Conservation (phyloP, 1,140 invertebrate genomes). For the Nasonia longicornis region DNA sequence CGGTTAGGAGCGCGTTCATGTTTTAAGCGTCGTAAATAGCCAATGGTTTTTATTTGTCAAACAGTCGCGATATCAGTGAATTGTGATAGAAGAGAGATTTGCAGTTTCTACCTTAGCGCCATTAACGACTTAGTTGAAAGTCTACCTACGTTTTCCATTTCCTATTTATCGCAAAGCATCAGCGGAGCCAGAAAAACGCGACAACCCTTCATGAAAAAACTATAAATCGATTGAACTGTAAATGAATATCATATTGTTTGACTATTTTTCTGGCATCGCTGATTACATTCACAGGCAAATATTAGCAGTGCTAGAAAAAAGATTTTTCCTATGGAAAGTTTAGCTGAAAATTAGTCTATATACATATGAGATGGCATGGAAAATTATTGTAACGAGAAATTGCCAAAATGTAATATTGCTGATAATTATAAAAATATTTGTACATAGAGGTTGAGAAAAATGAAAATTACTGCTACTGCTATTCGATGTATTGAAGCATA, state of each 20-base stretch:
- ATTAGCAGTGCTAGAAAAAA: constrained; percentile 43
- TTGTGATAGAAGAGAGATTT: constrained; percentile 44
- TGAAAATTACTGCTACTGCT: constrained; percentile 38
- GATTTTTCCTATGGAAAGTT: constrained; percentile 45
- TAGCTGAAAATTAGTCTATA: constrained; percentile 35
- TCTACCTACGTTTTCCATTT: constrained; percentile 14
- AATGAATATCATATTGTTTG: constrained; percentile 39
- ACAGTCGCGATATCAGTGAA: constrained; percentile 40
- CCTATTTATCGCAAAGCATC: constrained; percentile 18
- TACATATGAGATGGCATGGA: not conserved
- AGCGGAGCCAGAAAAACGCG: not conserved
- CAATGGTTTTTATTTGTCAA: constrained; percentile 36
- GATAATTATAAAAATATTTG: constrained; percentile 16
- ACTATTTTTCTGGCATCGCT: constrained; percentile 37
- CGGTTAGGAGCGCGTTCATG: constrained; percentile 18
- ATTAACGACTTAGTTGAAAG: constrained; percentile 25
- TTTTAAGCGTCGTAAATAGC: constrained; percentile 7
- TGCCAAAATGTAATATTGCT: constrained; percentile 35
- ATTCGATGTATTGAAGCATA: constrained; percentile 24
- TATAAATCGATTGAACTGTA: constrained; percentile 32
- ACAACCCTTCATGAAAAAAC: constrained; percentile 2
- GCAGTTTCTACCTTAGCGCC: constrained; percentile 32
- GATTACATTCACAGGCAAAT: constrained; percentile 34
- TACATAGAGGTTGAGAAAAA: constrained; percentile 31
- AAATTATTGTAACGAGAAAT: constrained; percentile 31